phyloP scores from a whole-genome alignment of 2,113 vertebrate species.

The Puffinus mauretanicus region DNA sequence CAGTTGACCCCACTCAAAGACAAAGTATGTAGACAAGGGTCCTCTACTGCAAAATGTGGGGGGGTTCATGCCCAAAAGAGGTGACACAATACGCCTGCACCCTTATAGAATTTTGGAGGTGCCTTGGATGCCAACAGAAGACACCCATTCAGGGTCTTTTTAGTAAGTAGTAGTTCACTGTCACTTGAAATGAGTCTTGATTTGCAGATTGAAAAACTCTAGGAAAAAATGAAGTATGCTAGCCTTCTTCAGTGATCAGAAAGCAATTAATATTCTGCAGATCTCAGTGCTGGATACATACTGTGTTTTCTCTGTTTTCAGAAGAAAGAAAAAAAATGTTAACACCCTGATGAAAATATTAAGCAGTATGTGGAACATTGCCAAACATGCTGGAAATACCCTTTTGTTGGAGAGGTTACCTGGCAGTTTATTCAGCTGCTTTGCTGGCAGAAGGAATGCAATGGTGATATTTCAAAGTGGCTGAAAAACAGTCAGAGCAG shows the following conservation, averaged over 20 bases:
- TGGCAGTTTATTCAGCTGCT: background rate
- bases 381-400: background rate
- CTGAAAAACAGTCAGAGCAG: background rate
- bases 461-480: background rate
- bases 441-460: background rate
- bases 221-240: background rate
- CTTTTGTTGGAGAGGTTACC: background rate
- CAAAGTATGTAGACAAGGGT: background rate
- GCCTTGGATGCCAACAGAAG: background rate
- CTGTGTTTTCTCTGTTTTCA: background rate
- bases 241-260: background rate
- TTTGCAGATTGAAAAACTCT: background rate
- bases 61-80: background rate
- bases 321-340: background rate
- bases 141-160: background rate
- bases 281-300: background rate
- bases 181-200: background rate
- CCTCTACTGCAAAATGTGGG: background rate
- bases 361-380: background rate
- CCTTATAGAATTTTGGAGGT: background rate
- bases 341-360: background rate
- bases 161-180: background rate
- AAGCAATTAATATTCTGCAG: background rate
- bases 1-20: background rate
- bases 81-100: background rate